phyloP scores from a whole-genome alignment of 2,797 vertebrate species.

The Macrochelys suwanniensis region DNA sequence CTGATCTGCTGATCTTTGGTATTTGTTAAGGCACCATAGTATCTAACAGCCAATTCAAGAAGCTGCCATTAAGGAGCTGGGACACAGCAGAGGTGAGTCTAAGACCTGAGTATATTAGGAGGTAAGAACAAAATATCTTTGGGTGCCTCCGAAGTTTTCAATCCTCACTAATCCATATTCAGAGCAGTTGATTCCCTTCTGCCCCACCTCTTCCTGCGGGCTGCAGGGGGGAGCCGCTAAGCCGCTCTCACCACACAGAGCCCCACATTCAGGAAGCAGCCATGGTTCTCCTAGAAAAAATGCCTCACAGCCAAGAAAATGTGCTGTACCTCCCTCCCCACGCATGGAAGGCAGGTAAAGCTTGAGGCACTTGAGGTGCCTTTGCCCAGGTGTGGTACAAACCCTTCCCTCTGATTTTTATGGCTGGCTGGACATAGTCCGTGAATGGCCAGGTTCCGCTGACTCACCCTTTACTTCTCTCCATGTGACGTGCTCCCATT shows the following conservation, averaged over 20 bases:
- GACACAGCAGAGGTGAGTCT: background rate
- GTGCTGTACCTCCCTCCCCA: background rate
- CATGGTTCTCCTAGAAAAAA: slow-evolving; percentile 9
- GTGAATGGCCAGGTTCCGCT: background rate
- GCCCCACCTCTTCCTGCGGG: background rate
- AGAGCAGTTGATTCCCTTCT: background rate
- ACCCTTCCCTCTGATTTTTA: background rate
- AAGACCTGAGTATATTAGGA: slow-evolving; percentile 14
- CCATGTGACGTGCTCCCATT: background rate
- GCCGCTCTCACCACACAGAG: background rate
- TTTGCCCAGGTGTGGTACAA: background rate
- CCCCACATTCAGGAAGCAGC: background rate
- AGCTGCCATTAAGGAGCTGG: background rate
- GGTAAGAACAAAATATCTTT: slow-evolving; percentile 16
- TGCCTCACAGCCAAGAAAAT: background rate
- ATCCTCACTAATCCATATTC: background rate
- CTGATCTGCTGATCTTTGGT: background rate
- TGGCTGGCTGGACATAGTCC: background rate
- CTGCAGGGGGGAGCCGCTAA: slow-evolving; percentile 28
- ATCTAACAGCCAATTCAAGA: slow-evolving; percentile 2
- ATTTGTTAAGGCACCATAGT: slow-evolving; percentile 7
- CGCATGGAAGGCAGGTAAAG: background rate
- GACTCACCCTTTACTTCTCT: background rate
- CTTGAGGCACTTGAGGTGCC: background rate
- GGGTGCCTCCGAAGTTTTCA: slow-evolving; percentile 1